Percentiles rank a stretch among this genome's conserved stretches.
phyloP scores from a whole-genome alignment of 2,888 invertebrate species.

The Deilephila porcellus region DNA sequence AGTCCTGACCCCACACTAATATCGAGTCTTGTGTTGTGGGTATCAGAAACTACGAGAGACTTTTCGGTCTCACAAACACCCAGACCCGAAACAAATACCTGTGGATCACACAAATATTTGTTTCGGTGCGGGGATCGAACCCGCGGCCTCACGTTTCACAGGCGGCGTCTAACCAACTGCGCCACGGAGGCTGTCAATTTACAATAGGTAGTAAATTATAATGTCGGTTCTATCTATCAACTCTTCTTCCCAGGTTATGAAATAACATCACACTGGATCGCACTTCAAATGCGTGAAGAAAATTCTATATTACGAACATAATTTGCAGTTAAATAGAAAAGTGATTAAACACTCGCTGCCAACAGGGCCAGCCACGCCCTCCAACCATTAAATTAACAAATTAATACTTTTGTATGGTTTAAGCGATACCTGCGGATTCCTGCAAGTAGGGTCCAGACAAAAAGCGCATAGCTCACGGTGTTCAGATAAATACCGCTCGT shows the following conservation, averaged over 20 bases:
- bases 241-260: not conserved
- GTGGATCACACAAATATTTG: too few species aligned
- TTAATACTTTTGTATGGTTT: slow-evolving; percentile 66
- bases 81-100: too few species aligned
- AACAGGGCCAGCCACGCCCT: slow-evolving; percentile 62
- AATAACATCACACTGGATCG: not conserved
- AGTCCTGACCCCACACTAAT: too few species aligned
- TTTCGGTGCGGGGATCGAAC: too few species aligned
- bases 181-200: too few species aligned
- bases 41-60: too few species aligned
- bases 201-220: too few species aligned
- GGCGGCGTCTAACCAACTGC: too few species aligned
- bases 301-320: not conserved
- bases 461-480: slow-evolving; percentile 77
- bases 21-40: too few species aligned
- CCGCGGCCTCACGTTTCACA: too few species aligned
- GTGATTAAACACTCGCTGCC: slow-evolving; percentile 36
- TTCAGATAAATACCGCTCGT: slow-evolving; percentile 75
- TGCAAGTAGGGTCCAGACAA: slow-evolving; percentile 76
- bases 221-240: not conserved
- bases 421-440: slow-evolving; percentile 77
- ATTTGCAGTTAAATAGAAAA: slow-evolving; percentile 25
- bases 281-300: not conserved
- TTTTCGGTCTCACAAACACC: too few species aligned
- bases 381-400: slow-evolving; percentile 67